Evolutionary conservation across 2,113 vertebrate genomes (phyloP), one percentile per base, ranked within the genome.

Genomic region (Colossoma macropomum): DNA sequence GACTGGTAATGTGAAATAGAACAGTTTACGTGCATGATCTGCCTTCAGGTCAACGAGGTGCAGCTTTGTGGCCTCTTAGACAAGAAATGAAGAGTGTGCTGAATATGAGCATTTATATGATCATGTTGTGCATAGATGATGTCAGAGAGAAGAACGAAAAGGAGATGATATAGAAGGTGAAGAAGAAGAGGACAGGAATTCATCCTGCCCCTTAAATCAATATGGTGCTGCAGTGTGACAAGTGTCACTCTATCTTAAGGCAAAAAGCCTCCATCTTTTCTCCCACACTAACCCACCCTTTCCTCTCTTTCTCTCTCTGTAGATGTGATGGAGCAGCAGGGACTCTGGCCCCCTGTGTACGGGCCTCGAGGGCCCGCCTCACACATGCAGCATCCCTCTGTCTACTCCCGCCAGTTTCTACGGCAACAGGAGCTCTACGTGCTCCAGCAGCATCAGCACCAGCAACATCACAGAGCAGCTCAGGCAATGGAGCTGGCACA

Each of bases 251-350:
- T 52, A 71, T 79, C 83, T 60, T 68, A 73, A 56, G 56, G 66
- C 38, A 16, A 76, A 79, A 84, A 71, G 52, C n/a, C 65, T 83
- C 73, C 72, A 50, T 80, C 73, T 72, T 32, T 82, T 48, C 32
- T 81, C 32, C 70, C 34, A 75, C 11, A 83, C 50, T 83, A 80
- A 77, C 69, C 72, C 75, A 27, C 30, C 34, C 74, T 9, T 19
- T 28, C 74, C 74, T n/a, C 59, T 79, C 30, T 72, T 30, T 68
- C 38, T 60, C 66, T 85, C 73, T 81, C 92, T 95, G 90, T 92
- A 81, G 97, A 98, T 0, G 96, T 98, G 88, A 95, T 98, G 93
- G 97, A 98, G 90, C 97, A 97, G 93, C 94, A 97, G 0, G 95
- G 96, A 0, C 91, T 98, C 84, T 98, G 97, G 97, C 95, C 97